Base-by-base conservation (phyloP, 2,888 invertebrate species). In the Folsomia candida region DNA sequence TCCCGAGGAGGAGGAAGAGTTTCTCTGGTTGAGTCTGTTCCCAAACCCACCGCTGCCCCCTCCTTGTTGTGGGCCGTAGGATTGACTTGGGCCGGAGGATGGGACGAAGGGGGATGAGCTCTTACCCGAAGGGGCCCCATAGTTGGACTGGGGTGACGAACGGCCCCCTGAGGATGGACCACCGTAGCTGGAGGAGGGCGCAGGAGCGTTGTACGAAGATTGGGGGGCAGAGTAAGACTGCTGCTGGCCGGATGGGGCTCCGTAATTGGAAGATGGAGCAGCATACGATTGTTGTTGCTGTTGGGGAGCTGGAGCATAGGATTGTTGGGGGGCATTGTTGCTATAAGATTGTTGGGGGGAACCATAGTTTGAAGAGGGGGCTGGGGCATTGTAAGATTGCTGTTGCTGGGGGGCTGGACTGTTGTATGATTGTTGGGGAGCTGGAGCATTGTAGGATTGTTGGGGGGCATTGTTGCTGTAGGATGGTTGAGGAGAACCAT, bases 361-460 rank as follows among this genome's bases (percentile, higher is more conserved):
- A 22, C 54, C 54, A 6, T 54, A 24, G 54, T 54, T 59, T 28
- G 37, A 58, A 26, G 20, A 25, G 66, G 27, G 51, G 37, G 51
- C 25, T 63, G 73, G 71, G 64, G 71, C 59, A 66, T 47, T 54
- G 67, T 71, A 73, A 54, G 68, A 66, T 20, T 37, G 26, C 29
- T 25, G 57, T 1, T 51, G 27, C 59, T 67, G 28, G 11, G 28
- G 57, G 26, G 54, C 51, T 63, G 74, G 68, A 24, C 66, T 28
- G 14, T 57, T 62, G 37, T 65, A 71, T 28, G 63, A 51, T 26
- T 63, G 68, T 18, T 61, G 59, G 20, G 58, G 65, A 11, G 66
- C 14, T 27, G 57, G 26, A n/a, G 73, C 28, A 27, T 57, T 67
- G 51, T 70, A 69, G 27, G 62, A 58, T 69, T 27, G 62, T 51